These are phyloP conservation scores for Porites evermanni DNA, from an alignment of 92 coral and sea anemone species.

Conservation along the genomic window DNA sequence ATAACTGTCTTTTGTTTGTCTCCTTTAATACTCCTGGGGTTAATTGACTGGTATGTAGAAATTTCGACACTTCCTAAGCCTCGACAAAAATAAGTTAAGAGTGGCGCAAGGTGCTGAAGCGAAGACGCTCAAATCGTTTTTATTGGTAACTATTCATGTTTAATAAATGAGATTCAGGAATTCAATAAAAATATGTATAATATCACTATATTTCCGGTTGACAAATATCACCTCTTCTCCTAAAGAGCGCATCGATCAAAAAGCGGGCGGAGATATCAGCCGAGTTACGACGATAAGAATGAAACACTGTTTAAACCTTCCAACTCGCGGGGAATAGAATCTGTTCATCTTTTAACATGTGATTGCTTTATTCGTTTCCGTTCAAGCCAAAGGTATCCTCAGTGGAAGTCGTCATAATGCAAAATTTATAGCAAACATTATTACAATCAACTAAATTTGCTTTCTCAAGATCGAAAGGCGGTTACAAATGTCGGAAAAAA, in stretches of 20 bases:
- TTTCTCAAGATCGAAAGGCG: not conserved
- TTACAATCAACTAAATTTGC: too few species aligned
- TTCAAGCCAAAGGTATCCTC: too few species aligned
- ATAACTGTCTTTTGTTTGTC: not conserved
- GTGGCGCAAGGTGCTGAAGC: not conserved
- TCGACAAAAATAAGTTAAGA: not conserved
- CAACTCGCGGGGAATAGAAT: not conserved
- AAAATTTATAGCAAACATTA: too few species aligned
- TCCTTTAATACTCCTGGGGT: not conserved
- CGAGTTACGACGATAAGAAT: not conserved
- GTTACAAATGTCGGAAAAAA: slow-evolving; percentile 24
- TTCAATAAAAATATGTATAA: not conserved
- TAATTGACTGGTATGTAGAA: not conserved
- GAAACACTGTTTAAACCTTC: not conserved
- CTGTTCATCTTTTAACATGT: too few species aligned
- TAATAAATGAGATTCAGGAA: slow-evolving; percentile 1
- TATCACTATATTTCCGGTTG: slow-evolving; percentile 44
- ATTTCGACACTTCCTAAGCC: too few species aligned
- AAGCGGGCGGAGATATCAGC: not conserved
- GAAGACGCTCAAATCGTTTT: not conserved
- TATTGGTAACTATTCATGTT: slow-evolving; percentile 9
- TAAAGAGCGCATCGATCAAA: not conserved
- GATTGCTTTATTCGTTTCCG: too few species aligned
- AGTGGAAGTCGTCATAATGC: not conserved
- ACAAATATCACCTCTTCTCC: slow-evolving; percentile 14